Evolutionary conservation across 2,888 invertebrate species (phyloP).

Genomic region (Chaetogeoica ovagalla): DNA sequence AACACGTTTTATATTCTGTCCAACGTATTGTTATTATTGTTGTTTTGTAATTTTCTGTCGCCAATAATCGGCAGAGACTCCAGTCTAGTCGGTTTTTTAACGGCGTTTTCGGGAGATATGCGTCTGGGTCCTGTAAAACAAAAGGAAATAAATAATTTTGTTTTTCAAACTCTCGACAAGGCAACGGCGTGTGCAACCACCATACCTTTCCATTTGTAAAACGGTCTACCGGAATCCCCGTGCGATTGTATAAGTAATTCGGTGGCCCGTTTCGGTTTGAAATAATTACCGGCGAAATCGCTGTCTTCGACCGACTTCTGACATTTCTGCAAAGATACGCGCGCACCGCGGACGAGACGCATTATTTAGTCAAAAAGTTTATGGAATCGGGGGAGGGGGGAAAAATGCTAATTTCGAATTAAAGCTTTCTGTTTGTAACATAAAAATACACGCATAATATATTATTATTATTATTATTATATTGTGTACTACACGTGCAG

Average conservation of each 20-base stretch:
- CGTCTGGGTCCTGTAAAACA: conserved; percentile 40
- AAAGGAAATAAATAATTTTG: conserved; percentile 58
- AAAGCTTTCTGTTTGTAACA: not conserved
- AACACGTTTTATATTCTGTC: conserved; percentile 31
- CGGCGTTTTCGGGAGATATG: conserved; percentile 58
- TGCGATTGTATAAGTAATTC: conserved; percentile 65
- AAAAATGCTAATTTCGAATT: not conserved
- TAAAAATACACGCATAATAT: too few species aligned
- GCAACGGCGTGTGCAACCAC: not conserved
- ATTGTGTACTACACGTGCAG: not conserved
- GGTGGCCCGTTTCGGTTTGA: conserved; percentile 69
- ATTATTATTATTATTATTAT: not conserved
- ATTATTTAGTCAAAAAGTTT: not conserved
- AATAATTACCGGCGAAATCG: conserved; percentile 71
- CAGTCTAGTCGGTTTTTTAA: conserved; percentile 60
- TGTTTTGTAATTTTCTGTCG: conserved; percentile 36
- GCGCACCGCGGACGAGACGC: not conserved
- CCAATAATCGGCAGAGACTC: conserved; percentile 57
- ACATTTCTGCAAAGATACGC: conserved; percentile 11
- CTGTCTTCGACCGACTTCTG: conserved; percentile 18
- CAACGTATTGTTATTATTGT: not conserved
- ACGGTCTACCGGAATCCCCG: conserved; percentile 63
- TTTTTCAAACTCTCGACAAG: conserved; percentile 55
- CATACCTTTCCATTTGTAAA: conserved; percentile 64
- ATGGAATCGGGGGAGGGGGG: not conserved